A percentile compares a stretch with the other conserved stretches of the same genome.
Evolutionary conservation across 2,797 vertebrate species (phyloP).

Genomic region (Sparidentex hasta): DNA sequence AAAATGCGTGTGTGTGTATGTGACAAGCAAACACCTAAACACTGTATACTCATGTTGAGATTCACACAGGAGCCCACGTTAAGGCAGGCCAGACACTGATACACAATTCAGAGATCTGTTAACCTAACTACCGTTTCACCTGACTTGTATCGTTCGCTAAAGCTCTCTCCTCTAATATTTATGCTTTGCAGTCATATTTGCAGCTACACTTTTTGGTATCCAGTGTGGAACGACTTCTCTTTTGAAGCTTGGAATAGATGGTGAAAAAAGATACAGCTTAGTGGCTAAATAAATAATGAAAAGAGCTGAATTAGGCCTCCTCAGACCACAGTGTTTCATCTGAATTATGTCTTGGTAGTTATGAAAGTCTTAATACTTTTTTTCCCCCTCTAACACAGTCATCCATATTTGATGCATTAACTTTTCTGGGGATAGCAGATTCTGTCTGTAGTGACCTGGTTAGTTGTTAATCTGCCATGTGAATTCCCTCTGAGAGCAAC

Average conservation of each 20-base stretch:
- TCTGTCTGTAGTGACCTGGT: slow-evolving; percentile 80
- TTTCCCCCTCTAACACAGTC: not conserved
- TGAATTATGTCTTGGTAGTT: slow-evolving; percentile 35
- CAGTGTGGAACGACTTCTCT: slow-evolving; percentile 21
- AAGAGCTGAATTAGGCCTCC: slow-evolving; percentile 52
- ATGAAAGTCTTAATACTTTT: slow-evolving; percentile 22
- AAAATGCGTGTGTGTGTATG: slow-evolving; percentile 63
- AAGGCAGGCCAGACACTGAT: slow-evolving; percentile 73
- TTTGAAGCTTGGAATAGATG: slow-evolving; percentile 15
- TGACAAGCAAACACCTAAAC: slow-evolving; percentile 75
- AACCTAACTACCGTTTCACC: slow-evolving; percentile 44
- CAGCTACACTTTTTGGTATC: slow-evolving; percentile 26
- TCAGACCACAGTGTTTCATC: slow-evolving; percentile 45
- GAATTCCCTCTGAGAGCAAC: slow-evolving; percentile 86
- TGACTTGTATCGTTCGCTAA: slow-evolving; percentile 38
- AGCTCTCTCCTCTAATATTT: slow-evolving; percentile 38
- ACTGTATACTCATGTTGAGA: slow-evolving; percentile 86
- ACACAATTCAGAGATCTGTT: slow-evolving; percentile 65
- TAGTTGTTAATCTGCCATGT: slow-evolving; percentile 81
- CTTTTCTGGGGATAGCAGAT: slow-evolving; percentile 57
- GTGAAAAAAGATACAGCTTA: slow-evolving; percentile 19
- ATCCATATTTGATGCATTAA: slow-evolving; percentile 58
- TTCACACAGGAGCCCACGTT: slow-evolving; percentile 73
- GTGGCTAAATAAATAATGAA: slow-evolving; percentile 47
- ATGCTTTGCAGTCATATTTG: slow-evolving; percentile 25